These are phyloP conservation scores for Enoplolaimus lenunculus DNA, from an alignment of 2,888 invertebrate species.

Conservation along the genomic window DNA sequence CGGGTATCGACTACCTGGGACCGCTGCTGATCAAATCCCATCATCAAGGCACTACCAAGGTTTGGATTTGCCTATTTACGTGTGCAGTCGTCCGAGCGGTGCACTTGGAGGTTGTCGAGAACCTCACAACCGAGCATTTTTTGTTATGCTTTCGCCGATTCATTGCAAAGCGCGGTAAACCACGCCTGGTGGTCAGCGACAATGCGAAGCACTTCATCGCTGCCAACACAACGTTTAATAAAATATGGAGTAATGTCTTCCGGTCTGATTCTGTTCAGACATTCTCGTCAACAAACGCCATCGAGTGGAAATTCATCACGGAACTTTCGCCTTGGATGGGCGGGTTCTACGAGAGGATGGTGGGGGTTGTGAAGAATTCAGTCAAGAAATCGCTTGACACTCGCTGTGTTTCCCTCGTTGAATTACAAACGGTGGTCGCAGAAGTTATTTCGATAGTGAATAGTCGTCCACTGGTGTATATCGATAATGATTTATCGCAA, in stretches of 20 bases:
- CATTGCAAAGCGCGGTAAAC: conserved; percentile 4
- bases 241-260: not conserved
- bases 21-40: not conserved
- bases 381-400: not conserved
- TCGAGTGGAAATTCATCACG: conserved; percentile 16
- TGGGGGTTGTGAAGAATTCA: not conserved
- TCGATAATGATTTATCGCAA: conserved; percentile 6
- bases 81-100: not conserved
- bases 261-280: conserved; percentile 9
- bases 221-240: not conserved
- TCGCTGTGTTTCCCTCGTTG: not conserved
- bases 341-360: not conserved
- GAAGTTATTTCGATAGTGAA: not conserved
- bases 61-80: conserved; percentile 10
- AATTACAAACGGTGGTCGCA: not conserved
- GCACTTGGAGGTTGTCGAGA: conserved; percentile 3
- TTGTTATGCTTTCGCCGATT: conserved; percentile 1
- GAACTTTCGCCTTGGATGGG: conserved; percentile 19
- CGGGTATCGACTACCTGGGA: conserved; percentile 2
- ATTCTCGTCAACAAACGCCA: not conserved
- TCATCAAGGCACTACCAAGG: not conserved
- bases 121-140: not conserved
- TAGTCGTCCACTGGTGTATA: conserved; percentile 18
- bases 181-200: not conserved
- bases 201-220: not conserved